These are phyloP conservation scores for Pristionchus mayeri DNA, from an alignment of 2,888 invertebrate species.

Conservation along the genomic window DNA sequence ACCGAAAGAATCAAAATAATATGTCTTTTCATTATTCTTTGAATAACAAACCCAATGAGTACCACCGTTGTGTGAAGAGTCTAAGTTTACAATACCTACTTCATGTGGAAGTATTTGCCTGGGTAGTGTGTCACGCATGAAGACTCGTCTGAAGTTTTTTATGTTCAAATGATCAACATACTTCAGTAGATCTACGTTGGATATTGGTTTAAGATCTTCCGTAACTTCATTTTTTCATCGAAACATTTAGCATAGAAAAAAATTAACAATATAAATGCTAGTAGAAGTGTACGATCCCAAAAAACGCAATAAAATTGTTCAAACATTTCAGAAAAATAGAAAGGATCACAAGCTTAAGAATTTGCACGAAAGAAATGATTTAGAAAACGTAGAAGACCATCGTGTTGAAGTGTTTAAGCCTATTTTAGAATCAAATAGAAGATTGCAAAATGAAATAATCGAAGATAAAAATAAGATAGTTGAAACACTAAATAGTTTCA, in stretches of 20 bases:
- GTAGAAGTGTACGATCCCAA: constrained; percentile 61
- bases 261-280: background rate
- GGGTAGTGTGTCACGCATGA: constrained; percentile 14
- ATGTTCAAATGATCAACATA: background rate
- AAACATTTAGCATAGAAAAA: no score
- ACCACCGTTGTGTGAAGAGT: background rate
- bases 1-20: background rate
- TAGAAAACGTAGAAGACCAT: constrained; percentile 61
- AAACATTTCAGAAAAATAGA: constrained; percentile 55
- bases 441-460: constrained; percentile 63
- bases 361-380: constrained; percentile 53
- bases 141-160: background rate
- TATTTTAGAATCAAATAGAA: constrained; percentile 62
- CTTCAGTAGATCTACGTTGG: background rate
- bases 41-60: constrained; percentile 9
- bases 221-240: background rate
- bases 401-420: constrained; percentile 64
- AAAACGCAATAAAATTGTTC: constrained; percentile 57
- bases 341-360: constrained; percentile 59
- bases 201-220: background rate
- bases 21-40: background rate
- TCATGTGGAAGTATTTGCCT: background rate
- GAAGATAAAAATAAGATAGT: constrained; percentile 65
- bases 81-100: constrained; percentile 21
- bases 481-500: constrained; percentile 59